Conservation (phyloP, 2,888 invertebrate genomes). For the Caenorhabditis panamensis region DNA sequence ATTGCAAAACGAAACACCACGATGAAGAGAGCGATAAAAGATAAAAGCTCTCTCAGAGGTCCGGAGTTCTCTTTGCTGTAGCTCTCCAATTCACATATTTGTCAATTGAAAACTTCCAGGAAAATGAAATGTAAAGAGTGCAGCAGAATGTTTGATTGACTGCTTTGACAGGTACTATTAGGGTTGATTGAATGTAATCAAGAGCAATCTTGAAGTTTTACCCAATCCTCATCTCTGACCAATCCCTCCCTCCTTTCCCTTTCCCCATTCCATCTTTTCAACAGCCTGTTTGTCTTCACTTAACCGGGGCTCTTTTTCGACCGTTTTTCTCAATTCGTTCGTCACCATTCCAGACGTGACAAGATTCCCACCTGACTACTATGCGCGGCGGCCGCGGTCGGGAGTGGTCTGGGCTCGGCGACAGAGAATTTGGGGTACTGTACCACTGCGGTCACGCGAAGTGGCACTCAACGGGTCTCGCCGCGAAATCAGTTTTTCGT, state of each 20-base stretch:
- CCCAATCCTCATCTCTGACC: too few relatives aligned
- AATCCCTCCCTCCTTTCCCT: not conserved
- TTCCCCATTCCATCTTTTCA: not conserved
- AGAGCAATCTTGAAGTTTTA: not conserved
- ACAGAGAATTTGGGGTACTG: conserved; percentile 44
- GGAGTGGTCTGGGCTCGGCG: not conserved
- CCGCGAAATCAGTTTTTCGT: too few relatives aligned
- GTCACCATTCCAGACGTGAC: conserved; percentile 60
- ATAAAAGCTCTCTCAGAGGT: too few relatives aligned
- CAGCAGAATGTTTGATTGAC: too few relatives aligned
- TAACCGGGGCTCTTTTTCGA: conserved; percentile 30
- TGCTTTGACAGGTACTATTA: too few relatives aligned
- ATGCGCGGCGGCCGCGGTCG: conserved; percentile 21
- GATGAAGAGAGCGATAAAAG: conserved; percentile 2
- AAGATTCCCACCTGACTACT: conserved; percentile 58
- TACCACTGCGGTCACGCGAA: too few relatives aligned
- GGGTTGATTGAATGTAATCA: too few relatives aligned
- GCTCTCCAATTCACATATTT: too few relatives aligned
- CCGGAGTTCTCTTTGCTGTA: too few relatives aligned
- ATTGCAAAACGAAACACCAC: not conserved
- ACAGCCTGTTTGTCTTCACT: conserved; percentile 25
- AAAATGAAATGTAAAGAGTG: too few relatives aligned
- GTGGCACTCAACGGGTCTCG: too few relatives aligned
- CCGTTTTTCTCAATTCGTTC: conserved; percentile 57
- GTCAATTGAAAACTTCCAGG: too few relatives aligned